Evolutionary conservation across 53 echinoderm and acorn worm species (phyloP), one percentile per base, ranked within the genome.

Genomic region (Holothuria leucospilota): DNA sequence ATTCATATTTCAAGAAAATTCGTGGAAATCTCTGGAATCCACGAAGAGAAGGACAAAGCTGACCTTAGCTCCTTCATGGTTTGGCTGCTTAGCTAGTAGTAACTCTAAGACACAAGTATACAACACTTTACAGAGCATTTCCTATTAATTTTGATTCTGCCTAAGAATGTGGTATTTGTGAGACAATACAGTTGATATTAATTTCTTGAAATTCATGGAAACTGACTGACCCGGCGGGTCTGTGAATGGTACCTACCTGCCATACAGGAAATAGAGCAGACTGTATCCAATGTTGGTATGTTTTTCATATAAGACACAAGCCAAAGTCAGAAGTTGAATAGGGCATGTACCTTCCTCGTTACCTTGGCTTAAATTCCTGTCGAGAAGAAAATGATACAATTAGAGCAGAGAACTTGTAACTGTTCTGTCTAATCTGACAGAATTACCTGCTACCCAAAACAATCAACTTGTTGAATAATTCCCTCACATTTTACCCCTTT

Each of bases 221-320:
- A 46, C 46, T 46, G 11, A 2, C 34, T 34, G 34, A 34, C 34
- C 6, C 6, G 46, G 0, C 11, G 6, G 46, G 11, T 46, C 46
- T 7, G 6, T 46, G 46, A 7, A 46, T 46, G 46, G 8, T 46
- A 46, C 46, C 46, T 77, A 97, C 98, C 98, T 95, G 73, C 93
- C 95, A 90, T 95, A 93, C 63, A 97, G 71, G 86, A 91, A 95
- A 77, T 91, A 97, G 27, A 97, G 89, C 14, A 95, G 90, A 68
- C 91, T 93, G 69, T 97, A 97, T 20, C 98, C 98, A 39, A 97
- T 84, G 34, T 92, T 93, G 58, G 86, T 74, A 49, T 97, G 98
- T 79, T 97, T 97, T 81, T 93, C 95, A 81, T 95, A 95, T 91
- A 97, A 91, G 85, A 91, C 86, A 85, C 98, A 97, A 27, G 95